Base-by-base conservation (phyloP, 1,140 invertebrate genomes). In the Drosophila ambigua region DNA sequence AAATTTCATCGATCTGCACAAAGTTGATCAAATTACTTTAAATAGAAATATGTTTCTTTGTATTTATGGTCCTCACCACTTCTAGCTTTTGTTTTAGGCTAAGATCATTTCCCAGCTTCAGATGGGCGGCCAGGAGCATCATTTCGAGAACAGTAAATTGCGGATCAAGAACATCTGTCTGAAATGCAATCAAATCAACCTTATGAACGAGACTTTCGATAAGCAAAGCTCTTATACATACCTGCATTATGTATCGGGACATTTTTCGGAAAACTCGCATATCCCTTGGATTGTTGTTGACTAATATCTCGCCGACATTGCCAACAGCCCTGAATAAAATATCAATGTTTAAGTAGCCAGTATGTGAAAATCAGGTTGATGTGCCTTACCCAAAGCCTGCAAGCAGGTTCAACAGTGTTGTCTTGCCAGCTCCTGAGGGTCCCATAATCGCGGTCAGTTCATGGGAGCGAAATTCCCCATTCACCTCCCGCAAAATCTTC, bases 161-260 rank as follows among this genome's bases (percentile, higher is more conserved):
- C 0, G 96, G 96, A 79, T 98, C 96, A 4, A 98, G 92, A 15
- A 98, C 93, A 92, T 99, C 97, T 58, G 98, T 95, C 82, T 85
- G 35, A 39, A 13, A 35, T 8, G 9, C 1, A 45, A 16, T 24
- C 3, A 13, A 2, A n/a, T 20, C 35, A 8, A 28, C 0, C 2
- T 65, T 15, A 45, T 13, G 0, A 0, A n/a, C 6, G 1, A 16
- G 20, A 15, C 0, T 44, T 1, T 6, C 13, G 4, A 50, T 16
- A 2, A 39, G 11, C 11, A 39, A 39, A 13, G 35, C 1, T 11
- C 11, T 16, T 39, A 4, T 35, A 3, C 13, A 2, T 20, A 85
- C 81, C 82, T 99, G 98, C 97, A 98, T 98, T 74, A 98, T 98
- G 92, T 98, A 99, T 46, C 97, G 94, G 0, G 97, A 98, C 83